phyloP scores from a whole-genome alignment of 2,113 vertebrate genomes.

The Erythrocebus patas region DNA sequence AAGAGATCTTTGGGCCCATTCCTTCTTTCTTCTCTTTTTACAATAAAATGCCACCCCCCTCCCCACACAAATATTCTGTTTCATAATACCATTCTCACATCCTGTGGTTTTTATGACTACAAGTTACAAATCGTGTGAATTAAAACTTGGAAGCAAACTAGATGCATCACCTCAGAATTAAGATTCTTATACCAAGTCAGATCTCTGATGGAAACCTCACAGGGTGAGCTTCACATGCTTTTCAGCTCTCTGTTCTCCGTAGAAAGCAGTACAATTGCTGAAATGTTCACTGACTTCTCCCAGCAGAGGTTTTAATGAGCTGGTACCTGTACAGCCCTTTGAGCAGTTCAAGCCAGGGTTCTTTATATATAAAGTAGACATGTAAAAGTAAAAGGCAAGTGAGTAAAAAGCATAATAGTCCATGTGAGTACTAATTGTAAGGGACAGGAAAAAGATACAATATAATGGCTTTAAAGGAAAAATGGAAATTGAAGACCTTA shows the following conservation, averaged over 20 bases:
- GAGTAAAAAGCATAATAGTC: neutral
- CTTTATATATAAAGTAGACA: neutral
- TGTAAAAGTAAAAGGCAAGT: neutral
- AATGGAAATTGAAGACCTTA: neutral
- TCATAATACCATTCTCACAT: neutral
- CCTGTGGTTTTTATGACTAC: neutral
- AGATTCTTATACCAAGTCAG: neutral
- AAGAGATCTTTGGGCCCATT: neutral
- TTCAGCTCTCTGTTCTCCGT: neutral
- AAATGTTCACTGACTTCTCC: neutral
- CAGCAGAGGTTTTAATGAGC: constrained; percentile 4
- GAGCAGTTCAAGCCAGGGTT: neutral
- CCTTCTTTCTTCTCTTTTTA: neutral
- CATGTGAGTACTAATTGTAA: neutral
- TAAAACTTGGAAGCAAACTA: neutral
- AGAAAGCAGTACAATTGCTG: neutral
- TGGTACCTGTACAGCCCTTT: neutral
- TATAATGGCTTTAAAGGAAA: neutral
- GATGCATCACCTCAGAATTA: neutral
- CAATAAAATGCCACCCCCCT: neutral
- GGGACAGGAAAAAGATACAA: neutral
- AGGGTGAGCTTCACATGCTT: neutral
- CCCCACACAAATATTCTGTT: neutral
- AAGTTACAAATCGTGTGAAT: neutral
- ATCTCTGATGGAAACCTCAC: neutral